Evolutionary conservation across 1,140 invertebrate genomes (phyloP).

Genomic region (Anoplophora glabripennis): DNA sequence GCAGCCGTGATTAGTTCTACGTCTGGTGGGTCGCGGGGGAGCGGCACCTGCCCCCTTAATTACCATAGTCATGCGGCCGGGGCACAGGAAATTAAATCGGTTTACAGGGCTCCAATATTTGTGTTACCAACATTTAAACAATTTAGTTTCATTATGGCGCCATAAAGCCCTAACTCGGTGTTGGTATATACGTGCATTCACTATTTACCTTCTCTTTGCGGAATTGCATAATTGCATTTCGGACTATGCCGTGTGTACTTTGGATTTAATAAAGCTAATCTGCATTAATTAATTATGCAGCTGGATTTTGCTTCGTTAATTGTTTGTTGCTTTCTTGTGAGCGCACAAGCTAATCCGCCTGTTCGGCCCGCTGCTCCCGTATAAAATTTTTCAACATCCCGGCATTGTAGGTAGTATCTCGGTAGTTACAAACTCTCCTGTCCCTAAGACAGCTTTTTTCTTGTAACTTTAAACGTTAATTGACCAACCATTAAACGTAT

Average conservation of each 20-base stretch:
- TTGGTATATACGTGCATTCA: slow-evolving; percentile 6
- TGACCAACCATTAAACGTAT: no score
- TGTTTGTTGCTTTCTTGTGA: not conserved
- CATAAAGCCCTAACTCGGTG: slow-evolving; percentile 12
- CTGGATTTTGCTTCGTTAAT: slow-evolving; percentile 8
- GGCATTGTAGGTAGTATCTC: no score
- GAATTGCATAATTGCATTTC: slow-evolving; percentile 6
- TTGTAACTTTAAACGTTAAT: no score
- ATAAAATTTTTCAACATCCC: no score
- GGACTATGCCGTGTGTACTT: slow-evolving; percentile 2
- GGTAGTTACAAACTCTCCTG: no score
- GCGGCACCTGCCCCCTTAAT: slow-evolving; percentile 33
- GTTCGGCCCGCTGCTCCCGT: no score
- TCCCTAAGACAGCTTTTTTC: no score
- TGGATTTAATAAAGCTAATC: slow-evolving; percentile 14
- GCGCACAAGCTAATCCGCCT: no score
- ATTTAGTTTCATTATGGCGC: slow-evolving; percentile 42
- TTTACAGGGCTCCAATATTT: slow-evolving; percentile 42
- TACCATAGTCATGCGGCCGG: slow-evolving; percentile 45
- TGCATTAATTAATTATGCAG: slow-evolving; percentile 10
- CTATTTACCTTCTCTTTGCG: slow-evolving; percentile 3
- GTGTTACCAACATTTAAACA: slow-evolving; percentile 44
- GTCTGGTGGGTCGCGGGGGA: slow-evolving; percentile 21
- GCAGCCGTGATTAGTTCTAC: slow-evolving; percentile 43
- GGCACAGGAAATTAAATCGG: slow-evolving; percentile 46